Conservation (phyloP, 2,797 vertebrate species). For the Phaenicophaeus curvirostris region DNA sequence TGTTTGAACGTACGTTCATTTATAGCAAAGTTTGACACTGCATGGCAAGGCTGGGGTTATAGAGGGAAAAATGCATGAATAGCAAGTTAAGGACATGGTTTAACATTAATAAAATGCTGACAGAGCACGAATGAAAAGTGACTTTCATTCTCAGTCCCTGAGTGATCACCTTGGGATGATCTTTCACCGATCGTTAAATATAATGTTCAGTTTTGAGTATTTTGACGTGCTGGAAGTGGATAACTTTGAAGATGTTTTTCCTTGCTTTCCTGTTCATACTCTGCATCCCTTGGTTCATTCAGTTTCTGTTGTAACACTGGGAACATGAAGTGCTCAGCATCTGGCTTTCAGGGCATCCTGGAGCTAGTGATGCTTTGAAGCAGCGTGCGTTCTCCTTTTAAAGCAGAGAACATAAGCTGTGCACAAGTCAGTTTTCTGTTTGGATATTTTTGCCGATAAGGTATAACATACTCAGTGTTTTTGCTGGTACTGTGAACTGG, state of each 20-base stretch:
- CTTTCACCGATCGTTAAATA: not conserved
- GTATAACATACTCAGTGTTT: not conserved
- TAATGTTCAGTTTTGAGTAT: accelerated
- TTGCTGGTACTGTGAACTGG: not conserved
- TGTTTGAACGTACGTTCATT: not conserved
- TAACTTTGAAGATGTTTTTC: not conserved
- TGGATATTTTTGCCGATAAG: not conserved
- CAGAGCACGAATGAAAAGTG: not conserved
- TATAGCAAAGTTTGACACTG: not conserved
- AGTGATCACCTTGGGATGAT: not conserved
- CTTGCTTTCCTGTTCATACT: not conserved
- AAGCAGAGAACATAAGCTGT: not conserved
- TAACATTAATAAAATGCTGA: not conserved
- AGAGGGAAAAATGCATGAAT: not conserved
- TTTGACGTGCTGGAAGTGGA: not conserved
- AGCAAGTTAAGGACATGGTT: not conserved
- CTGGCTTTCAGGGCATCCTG: not conserved
- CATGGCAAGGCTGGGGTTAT: not conserved
- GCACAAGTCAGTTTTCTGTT: not conserved
- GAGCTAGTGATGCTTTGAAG: not conserved
- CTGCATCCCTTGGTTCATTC: not conserved
- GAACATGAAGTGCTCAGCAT: not conserved
- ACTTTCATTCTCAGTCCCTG: not conserved
- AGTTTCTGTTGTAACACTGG: not conserved
- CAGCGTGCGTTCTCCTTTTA: not conserved